These are phyloP conservation scores for Xiphorhynchus erythropygius DNA, from an alignment of 2,797 vertebrate species.

Conservation along the genomic window DNA sequence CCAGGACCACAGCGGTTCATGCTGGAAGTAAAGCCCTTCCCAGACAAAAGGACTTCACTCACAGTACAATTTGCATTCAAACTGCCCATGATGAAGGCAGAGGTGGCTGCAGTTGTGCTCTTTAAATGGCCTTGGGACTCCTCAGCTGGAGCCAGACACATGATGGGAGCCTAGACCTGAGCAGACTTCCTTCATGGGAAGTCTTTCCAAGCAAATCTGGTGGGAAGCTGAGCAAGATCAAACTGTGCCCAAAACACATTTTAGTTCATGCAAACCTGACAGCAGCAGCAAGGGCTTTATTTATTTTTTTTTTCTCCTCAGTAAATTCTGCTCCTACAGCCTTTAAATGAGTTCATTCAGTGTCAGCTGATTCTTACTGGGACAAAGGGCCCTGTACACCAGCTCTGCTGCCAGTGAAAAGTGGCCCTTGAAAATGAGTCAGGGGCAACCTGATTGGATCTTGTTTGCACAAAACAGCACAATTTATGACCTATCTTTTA, in stretches of 20 bases:
- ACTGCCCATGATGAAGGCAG: not conserved
- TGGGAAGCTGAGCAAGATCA: not conserved
- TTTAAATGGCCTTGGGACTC: not conserved
- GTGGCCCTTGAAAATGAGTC: not conserved
- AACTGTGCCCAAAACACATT: not conserved
- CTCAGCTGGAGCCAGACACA: not conserved
- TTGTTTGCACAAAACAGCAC: not conserved
- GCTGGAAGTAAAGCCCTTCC: not conserved
- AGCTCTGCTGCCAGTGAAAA: not conserved
- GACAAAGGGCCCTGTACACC: not conserved
- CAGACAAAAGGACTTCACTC: not conserved
- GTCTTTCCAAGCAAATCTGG: not conserved
- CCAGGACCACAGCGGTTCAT: not conserved
- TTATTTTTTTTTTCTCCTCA: not conserved
- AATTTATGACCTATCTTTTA: not conserved
- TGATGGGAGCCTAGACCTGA: not conserved
- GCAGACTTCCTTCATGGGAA: not conserved
- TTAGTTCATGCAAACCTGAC: not conserved
- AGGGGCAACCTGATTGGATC: not conserved
- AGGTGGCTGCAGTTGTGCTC: not conserved
- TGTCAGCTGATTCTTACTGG: not conserved
- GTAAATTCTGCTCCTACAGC: not conserved
- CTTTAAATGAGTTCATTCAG: not conserved
- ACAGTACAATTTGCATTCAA: not conserved
- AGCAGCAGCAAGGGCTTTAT: not conserved